These are phyloP conservation scores for Cheilinus undulatus DNA, from an alignment of 2,113 vertebrate genomes.

Conservation along the genomic window DNA sequence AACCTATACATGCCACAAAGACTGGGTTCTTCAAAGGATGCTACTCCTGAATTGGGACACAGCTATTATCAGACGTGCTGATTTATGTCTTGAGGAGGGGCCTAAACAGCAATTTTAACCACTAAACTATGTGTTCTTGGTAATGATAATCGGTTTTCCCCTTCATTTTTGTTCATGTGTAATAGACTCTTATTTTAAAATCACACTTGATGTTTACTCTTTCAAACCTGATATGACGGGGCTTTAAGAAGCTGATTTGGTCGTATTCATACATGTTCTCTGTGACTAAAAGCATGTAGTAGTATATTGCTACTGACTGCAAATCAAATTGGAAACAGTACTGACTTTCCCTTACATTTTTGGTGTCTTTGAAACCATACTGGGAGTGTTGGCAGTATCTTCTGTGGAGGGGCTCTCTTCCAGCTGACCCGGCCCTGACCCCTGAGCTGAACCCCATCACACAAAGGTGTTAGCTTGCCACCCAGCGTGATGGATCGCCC, in stretches of 20 bases:
- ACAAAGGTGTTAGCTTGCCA: constrained; percentile 80
- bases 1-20: no score
- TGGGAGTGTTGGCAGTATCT: constrained; percentile 27
- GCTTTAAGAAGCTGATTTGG: background rate
- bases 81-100: no score
- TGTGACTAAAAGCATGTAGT: no score
- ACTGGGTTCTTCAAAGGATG: no score
- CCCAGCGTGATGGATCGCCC: constrained; percentile 83
- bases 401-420: constrained; percentile 50
- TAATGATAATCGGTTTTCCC: no score
- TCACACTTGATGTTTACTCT: background rate
- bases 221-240: background rate
- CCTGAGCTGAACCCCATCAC: constrained; percentile 80
- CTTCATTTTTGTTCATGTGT: no score
- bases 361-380: constrained; percentile 21
- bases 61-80: no score
- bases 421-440: constrained; percentile 78
- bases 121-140: no score
- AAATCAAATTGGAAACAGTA: constrained; percentile 7
- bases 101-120: no score
- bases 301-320: background rate
- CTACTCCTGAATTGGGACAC: no score
- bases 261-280: background rate
- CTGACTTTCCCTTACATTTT: constrained; percentile 23
- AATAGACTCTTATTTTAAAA: no score